A percentile compares a stretch with the other conserved stretches of the same genome.
Conservation (phyloP, 1,140 invertebrate genomes). For the Formica selysi region DNA sequence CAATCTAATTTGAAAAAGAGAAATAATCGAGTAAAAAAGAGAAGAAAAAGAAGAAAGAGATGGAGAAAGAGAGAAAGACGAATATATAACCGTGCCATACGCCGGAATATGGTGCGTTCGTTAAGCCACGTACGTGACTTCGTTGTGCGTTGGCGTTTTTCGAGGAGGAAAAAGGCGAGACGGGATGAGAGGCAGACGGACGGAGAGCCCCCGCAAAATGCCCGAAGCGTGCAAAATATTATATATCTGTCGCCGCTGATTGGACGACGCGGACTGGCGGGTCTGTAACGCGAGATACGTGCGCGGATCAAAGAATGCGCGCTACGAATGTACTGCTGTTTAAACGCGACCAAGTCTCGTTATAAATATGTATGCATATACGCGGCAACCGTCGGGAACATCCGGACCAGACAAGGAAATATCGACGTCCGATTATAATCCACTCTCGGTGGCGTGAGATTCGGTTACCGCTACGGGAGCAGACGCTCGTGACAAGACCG, state of each 20-base stretch:
- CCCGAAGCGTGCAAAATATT: constrained; percentile 76
- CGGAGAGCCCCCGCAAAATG: constrained; percentile 57
- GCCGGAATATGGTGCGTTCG: constrained; percentile 70
- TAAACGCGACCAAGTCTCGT: constrained; percentile 70
- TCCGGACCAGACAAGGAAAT: constrained; percentile 68
- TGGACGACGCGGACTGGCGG: constrained; percentile 58
- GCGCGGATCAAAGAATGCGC: constrained; percentile 75
- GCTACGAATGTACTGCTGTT: constrained; percentile 62
- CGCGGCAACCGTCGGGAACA: constrained; percentile 27
- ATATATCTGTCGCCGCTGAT: constrained; percentile 71
- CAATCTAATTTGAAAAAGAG: constrained; percentile 65
- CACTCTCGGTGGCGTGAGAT: constrained; percentile 73
- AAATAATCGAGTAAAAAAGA: constrained; percentile 55
- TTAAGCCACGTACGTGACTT: constrained; percentile 80
- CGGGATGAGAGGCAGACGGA: neutral
- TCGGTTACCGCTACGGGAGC: constrained; percentile 72
- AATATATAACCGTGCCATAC: constrained; percentile 48
- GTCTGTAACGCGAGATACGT: constrained; percentile 71
- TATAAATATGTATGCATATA: constrained; percentile 71
- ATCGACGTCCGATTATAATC: constrained; percentile 77
- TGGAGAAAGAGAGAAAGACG: neutral
- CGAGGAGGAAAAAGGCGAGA: constrained; percentile 26
- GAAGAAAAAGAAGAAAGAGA: no score
- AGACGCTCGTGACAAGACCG: constrained; percentile 64
- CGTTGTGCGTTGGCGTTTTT: constrained; percentile 63